Evolutionary conservation across 1,140 invertebrate genomes (phyloP), one percentile per base, ranked within the genome.

Genomic region (Heliothis subflexa): DNA sequence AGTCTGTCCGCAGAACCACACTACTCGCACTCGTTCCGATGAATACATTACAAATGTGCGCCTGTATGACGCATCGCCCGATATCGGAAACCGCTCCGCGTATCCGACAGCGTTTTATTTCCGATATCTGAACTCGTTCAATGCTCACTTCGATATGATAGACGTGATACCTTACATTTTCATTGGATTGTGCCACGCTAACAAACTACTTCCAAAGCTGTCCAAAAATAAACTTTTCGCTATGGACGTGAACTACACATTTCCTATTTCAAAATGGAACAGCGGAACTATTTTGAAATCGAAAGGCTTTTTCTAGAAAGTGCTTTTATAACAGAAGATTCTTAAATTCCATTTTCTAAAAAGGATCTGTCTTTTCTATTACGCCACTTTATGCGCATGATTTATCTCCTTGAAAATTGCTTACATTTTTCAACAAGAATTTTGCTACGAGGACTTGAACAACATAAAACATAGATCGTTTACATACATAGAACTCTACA

Each of bases 71-170:
- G 71, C 74, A 75, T 75, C 66, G 79, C 57, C 50, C 61, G 59
- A 78, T 72, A 72, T 78, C 77, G 78, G 78, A 80, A 82, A 78
- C 78, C 78, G 71, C 74, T 78, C 75, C 49, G 70, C 76, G 70
- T 76, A 62, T 61, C 81, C 61, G 74, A 71, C 68, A 74, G 45
- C 74, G 78, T 82, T 82, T 79, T 82, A 82, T 80, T 80, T 82
- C 61, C 81, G 73, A 79, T 75, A 75, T 75, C 73, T 75, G 73
- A 75, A 80, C 71, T 71, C 74, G 70, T 80, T 79, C 70, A 80
- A 52, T 74, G 78, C 57, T 64, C 70, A 80, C 74, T 78, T 80
- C 78, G 72, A 78, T 80, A 73, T 79, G 68, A 78, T 79, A 72
- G 68, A 78, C 61, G 68, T 76, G 59, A 73, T 71, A 66, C 74